Evolutionary conservation across 1,140 invertebrate genomes (phyloP), one percentile per base, ranked within the genome.

Genomic region (Temnothorax curvispinosus): DNA sequence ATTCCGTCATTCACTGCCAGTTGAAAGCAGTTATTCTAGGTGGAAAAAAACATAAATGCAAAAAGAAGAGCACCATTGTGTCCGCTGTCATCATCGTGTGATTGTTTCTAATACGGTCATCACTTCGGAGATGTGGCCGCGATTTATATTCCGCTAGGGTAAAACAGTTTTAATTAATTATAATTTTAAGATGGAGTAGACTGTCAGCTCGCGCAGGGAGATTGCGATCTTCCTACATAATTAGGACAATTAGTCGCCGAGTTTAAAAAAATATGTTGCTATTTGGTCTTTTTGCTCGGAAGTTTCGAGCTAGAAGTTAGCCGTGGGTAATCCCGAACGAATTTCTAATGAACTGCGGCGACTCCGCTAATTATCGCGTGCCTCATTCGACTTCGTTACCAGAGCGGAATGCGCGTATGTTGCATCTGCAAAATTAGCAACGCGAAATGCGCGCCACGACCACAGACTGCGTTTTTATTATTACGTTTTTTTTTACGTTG

Each of bases 291-390:
- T 69, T 69, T 58, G 74, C n/a, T 27, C 21, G 58, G 21, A 60
- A 64, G 47, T 78, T 77, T 56, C 35, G 15, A 18, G 47, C 41
- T 50, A 38, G 38, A 65, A 78, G 58, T 85, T 85, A 67, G 35
- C 32, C 32, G 64, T 35, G 62, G 35, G 13, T 86, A 88, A 88
- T 88, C 75, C 67, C 69, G 72, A 54, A 35, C n/a, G 41, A 89
- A 88, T 89, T 88, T 89, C 75, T 85, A 85, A 89, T 76, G 67
- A 85, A 52, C 32, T 67, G 4, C 32, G 44, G 56, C 50, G 56
- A 75, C 62, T 87, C 41, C 35, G 77, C 38, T 84, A 62, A 89
- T 88, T 67, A 71, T 62, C 35, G 15, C 60, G 54, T 56, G 58
- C 3, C 35, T 32, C 41, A 35, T 56, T 52, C 50, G 21, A 15